Conservation (phyloP, 2,888 invertebrate genomes). For the Drosophila kuntzei region DNA sequence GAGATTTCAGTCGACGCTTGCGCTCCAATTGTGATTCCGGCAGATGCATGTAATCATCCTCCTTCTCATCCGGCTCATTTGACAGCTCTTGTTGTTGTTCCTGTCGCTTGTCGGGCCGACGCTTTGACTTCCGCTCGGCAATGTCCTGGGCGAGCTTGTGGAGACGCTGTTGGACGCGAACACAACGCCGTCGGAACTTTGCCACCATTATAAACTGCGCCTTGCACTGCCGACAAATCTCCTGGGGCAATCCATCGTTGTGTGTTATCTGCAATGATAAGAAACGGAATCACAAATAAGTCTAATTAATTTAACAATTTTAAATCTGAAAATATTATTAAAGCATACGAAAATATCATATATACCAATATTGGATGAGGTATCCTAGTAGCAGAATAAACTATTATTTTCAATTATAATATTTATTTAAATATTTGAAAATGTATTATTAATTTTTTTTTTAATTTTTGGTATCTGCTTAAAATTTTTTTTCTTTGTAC, state of each 20-base stretch:
- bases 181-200: slow-evolving; percentile 82
- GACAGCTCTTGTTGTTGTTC: slow-evolving; percentile 3
- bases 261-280: slow-evolving; percentile 71
- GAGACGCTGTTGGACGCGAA: slow-evolving; percentile 78
- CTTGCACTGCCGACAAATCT: slow-evolving; percentile 81
- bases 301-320: background rate
- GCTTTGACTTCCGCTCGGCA: slow-evolving; percentile 44
- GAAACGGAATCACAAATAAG: background rate
- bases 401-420: too few species aligned
- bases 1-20: slow-evolving; percentile 49
- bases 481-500: too few species aligned
- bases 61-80: slow-evolving; percentile 11
- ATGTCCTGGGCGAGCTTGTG: slow-evolving; percentile 50
- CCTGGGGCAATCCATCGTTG: slow-evolving; percentile 81
- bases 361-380: background rate
- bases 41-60: slow-evolving; percentile 25
- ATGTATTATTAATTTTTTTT: too few species aligned
- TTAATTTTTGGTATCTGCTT: too few species aligned
- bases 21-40: slow-evolving; percentile 40
- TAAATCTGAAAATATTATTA: background rate
- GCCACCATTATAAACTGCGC: slow-evolving; percentile 82
- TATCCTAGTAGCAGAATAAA: too few species aligned
- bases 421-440: too few species aligned
- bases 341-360: background rate
- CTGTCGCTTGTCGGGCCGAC: slow-evolving; percentile 7